Conservation (phyloP, 2,888 invertebrate species). For the Beris chalybata region DNA sequence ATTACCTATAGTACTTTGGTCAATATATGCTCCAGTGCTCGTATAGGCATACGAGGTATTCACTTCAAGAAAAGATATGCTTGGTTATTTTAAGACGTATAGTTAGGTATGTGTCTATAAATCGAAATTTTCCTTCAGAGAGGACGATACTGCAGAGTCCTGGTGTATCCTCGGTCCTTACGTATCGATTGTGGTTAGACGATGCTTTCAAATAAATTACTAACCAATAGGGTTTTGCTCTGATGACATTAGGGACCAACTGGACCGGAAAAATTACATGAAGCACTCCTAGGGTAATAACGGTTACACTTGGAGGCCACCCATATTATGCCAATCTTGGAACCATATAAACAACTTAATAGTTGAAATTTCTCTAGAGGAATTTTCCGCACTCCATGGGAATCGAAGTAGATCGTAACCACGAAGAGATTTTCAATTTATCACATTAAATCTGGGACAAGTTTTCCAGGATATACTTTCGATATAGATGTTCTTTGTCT, state of each 20-base stretch:
- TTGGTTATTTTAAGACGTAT: too few relatives aligned
- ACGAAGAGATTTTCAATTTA: slow-evolving; percentile 14
- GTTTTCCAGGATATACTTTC: neutral
- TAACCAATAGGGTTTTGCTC: slow-evolving; percentile 20
- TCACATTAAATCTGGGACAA: slow-evolving; percentile 12
- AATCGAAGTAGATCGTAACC: neutral
- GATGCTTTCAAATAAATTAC: slow-evolving; percentile 29
- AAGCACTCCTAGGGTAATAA: neutral
- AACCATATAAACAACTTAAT: slow-evolving; percentile 18
- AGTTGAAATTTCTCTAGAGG: slow-evolving; percentile 12
- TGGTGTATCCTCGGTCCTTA: too few relatives aligned
- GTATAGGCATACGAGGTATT: too few relatives aligned
- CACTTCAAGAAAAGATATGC: too few relatives aligned
- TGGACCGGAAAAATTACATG: slow-evolving; percentile 18
- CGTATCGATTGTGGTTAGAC: too few relatives aligned
- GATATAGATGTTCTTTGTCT: too few relatives aligned
- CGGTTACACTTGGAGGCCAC: neutral
- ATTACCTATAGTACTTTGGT: too few relatives aligned
- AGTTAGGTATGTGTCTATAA: too few relatives aligned
- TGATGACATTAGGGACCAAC: slow-evolving; percentile 14
- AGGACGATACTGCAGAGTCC: too few relatives aligned
- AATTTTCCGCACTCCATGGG: slow-evolving; percentile 7
- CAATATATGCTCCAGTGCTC: too few relatives aligned
- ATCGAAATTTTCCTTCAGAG: too few relatives aligned
- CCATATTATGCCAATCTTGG: neutral